Conservation (phyloP, 2,888 invertebrate species). For the Drosophila diplacantha region DNA sequence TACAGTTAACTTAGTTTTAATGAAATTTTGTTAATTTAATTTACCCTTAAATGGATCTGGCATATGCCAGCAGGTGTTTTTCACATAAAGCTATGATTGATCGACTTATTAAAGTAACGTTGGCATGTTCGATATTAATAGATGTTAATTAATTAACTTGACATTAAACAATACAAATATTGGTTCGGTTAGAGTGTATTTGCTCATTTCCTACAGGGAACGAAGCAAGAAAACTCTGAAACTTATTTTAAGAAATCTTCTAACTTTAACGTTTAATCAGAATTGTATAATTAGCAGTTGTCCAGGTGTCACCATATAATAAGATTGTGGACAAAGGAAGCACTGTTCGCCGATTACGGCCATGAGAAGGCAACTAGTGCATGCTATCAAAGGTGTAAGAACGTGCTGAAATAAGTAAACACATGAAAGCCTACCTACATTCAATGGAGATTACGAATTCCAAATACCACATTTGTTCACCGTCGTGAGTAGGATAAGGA, state of each 20-base stretch:
- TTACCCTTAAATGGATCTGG: neutral
- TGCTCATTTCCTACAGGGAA: neutral
- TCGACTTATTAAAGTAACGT: neutral
- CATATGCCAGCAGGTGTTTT: neutral
- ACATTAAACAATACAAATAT: neutral
- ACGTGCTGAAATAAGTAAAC: conserved; percentile 28
- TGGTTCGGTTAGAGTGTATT: neutral
- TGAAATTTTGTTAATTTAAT: conserved; percentile 12
- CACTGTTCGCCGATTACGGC: conserved; percentile 20
- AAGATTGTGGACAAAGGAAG: conserved; percentile 15
- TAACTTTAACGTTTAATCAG: neutral
- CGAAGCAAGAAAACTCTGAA: neutral
- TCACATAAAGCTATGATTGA: conserved; percentile 7
- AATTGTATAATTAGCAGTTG: conserved; percentile 9
- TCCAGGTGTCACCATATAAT: conserved; percentile 10
- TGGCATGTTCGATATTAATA: neutral
- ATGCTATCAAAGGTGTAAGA: conserved; percentile 25
- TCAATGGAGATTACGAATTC: conserved; percentile 18
- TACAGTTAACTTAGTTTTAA: neutral
- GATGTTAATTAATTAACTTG: conserved; percentile 9
- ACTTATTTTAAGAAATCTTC: neutral
- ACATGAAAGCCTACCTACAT: conserved; percentile 5
- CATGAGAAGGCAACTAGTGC: conserved; percentile 26
- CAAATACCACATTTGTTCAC: neutral
- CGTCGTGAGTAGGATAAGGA: conserved; percentile 1